Base-by-base conservation (phyloP, 2,113 vertebrate genomes). In the Channa argus region DNA sequence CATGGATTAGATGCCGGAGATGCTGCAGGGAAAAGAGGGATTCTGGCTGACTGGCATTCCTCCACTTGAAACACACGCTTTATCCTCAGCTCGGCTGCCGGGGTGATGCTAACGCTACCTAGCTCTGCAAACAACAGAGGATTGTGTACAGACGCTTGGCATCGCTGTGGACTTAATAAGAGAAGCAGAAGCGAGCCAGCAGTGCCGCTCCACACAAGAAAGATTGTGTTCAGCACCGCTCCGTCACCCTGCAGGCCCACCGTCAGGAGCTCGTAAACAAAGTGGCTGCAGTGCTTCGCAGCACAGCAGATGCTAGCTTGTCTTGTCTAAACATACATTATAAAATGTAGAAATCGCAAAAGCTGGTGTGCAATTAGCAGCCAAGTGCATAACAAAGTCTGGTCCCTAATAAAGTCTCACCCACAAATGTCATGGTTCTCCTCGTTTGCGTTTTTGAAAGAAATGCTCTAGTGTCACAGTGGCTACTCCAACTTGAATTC, bases 1-100 rank as follows among this genome's bases (percentile, higher is more conserved):
- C 95, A 95, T 94, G 93, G 95, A 97, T 96, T 96, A 92, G 95
- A 94, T 95, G 92, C 94, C 92, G 93, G 95, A 95, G 95, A 94
- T 95, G 94, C 94, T 96, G 95, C 92, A 94, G 94, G 91, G 85
- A 87, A 93, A 93, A 88, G 56, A 86, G 77, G 71, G 87, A 90
- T 80, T 85, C 77, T 75, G 90, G 81, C 80, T 89, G 86, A 91
- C 90, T 88, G 91, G 88, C 87, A 76, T 88, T 87, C 77, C 87
- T 87, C 87, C 86, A 89, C 88, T 86, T 71, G 68, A 88, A 86
- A 79, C 79, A 52, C 76, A 52, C 24, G 79, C 70, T 88, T 86
- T 60, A 76, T 89, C 87, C 76, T 70, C 46, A 0, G 68, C 84
- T 83, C 50, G 53, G 83, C 69, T 83, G 67, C 63, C 2, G 58